Evolutionary conservation across 1,140 invertebrate species (phyloP).

Genomic region (Triops longicaudatus): DNA sequence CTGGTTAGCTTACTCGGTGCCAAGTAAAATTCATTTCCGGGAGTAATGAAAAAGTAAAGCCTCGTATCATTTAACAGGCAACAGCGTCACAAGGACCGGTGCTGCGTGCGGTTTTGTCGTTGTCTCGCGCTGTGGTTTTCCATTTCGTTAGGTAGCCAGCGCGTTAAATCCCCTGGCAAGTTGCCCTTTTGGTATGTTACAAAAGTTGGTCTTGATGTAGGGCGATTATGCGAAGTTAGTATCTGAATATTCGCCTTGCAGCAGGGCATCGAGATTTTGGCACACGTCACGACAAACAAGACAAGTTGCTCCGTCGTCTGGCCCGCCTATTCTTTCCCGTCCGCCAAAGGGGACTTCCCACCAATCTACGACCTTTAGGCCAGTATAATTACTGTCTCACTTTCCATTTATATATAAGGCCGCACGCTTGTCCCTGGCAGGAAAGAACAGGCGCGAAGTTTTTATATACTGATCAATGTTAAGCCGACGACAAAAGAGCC

Average conservation of each 20-base stretch:
- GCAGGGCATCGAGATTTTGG: not conserved
- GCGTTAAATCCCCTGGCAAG: too few species aligned
- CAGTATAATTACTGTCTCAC: constrained; percentile 2
- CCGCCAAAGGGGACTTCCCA: not conserved
- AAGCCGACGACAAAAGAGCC: not conserved
- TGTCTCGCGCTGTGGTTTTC: too few species aligned
- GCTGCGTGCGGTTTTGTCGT: too few species aligned
- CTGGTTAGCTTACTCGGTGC: too few species aligned
- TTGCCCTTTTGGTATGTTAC: too few species aligned
- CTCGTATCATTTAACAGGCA: too few species aligned
- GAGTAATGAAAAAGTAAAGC: too few species aligned
- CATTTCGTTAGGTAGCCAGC: too few species aligned
- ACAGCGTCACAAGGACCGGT: too few species aligned
- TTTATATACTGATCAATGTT: not conserved
- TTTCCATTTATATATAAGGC: not conserved
- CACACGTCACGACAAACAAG: not conserved
- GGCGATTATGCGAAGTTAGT: too few species aligned
- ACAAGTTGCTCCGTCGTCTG: not conserved
- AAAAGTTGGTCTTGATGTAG: too few species aligned
- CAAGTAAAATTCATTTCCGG: too few species aligned
- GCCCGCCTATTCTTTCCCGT: not conserved
- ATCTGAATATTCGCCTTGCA: not conserved
- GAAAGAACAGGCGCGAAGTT: not conserved
- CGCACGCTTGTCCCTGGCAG: not conserved
- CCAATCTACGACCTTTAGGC: not conserved